Conservation (phyloP, 2,797 vertebrate genomes). For the Peromyscus melanophrys region DNA sequence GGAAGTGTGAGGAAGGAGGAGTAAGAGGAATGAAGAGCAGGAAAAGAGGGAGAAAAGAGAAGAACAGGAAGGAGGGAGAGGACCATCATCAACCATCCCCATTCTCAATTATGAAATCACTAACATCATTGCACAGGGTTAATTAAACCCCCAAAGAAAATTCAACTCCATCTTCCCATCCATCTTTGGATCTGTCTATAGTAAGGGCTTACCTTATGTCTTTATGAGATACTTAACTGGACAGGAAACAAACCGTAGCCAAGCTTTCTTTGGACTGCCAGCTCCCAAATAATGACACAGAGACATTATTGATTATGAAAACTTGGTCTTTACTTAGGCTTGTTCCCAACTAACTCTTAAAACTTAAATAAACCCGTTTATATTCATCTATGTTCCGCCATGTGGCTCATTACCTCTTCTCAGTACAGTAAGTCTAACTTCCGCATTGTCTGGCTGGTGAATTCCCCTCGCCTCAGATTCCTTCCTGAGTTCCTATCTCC, state of each 20-base stretch:
- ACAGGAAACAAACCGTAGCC: neutral
- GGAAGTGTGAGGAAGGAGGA: neutral
- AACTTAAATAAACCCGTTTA: neutral
- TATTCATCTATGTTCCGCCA: neutral
- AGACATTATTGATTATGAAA: neutral
- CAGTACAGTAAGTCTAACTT: neutral
- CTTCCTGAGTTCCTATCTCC: neutral
- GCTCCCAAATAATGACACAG: neutral
- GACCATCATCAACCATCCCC: neutral
- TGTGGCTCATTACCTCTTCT: neutral
- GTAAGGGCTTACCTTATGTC: neutral
- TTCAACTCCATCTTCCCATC: neutral
- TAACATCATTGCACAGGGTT: neutral
- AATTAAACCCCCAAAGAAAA: slow-evolving; percentile 2
- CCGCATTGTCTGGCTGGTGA: neutral
- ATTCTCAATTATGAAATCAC: neutral
- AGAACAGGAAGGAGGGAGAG: neutral
- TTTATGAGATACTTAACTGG: neutral
- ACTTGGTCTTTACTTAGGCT: neutral
- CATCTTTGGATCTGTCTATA: neutral
- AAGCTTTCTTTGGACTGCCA: neutral
- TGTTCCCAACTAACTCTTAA: neutral
- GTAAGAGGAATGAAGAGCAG: neutral
- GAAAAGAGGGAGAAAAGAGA: neutral
- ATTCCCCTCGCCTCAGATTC: neutral